phyloP scores from a whole-genome alignment of 2,113 vertebrate genomes.

The Salvelinus namaycush region DNA sequence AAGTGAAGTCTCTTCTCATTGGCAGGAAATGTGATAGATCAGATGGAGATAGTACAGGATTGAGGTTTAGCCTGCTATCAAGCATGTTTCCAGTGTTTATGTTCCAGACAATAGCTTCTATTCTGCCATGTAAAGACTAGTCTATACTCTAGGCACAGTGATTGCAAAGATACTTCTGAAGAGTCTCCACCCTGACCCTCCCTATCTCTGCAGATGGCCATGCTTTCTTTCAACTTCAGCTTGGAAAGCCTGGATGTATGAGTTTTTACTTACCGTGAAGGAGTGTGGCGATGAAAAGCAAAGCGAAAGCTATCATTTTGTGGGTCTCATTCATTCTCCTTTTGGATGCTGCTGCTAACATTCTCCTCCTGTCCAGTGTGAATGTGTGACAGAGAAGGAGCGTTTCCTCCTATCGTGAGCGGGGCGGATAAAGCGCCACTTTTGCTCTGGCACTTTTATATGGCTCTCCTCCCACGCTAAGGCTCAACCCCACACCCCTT shows the following conservation, averaged over 20 bases:
- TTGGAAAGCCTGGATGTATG: neutral
- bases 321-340: conserved; percentile 19
- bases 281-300: conserved; percentile 44
- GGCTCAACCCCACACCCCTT: conserved; percentile 2
- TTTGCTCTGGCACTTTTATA: conserved; percentile 6
- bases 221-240: neutral
- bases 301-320: conserved; percentile 36
- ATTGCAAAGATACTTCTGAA: no score
- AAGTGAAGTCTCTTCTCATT: no score
- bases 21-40: no score
- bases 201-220: neutral
- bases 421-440: neutral
- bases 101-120: no score
- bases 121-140: no score
- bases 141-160: no score
- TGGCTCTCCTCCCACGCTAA: neutral
- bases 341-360: conserved; percentile 58
- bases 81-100: neutral
- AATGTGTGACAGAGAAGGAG: neutral
- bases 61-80: no score
- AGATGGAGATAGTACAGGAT: no score
- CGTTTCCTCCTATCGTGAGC: conserved; percentile 17
- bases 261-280: conserved; percentile 49
- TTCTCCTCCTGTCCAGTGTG: conserved; percentile 41
- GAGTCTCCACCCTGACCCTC: neutral